phyloP scores from a whole-genome alignment of 2,888 invertebrate genomes.

The Salticus scenicus region DNA sequence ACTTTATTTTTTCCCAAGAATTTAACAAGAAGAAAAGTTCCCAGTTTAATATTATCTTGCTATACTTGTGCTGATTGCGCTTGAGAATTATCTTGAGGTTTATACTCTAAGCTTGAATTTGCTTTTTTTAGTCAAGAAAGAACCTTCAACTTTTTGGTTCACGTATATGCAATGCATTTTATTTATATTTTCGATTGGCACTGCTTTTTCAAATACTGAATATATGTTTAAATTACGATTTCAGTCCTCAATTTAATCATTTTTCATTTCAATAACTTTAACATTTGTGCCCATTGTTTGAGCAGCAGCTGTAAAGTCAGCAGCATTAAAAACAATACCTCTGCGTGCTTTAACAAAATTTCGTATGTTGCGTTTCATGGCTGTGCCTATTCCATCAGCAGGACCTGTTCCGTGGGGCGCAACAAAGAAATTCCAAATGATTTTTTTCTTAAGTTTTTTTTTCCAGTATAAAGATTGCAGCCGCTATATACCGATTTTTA shows the following conservation, averaged over 20 bases:
- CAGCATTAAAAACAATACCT: neutral
- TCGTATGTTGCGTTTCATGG: neutral
- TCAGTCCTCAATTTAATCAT: neutral
- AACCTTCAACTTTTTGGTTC: neutral
- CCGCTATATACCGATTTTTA: neutral
- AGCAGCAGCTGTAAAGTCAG: neutral
- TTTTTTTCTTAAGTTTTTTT: neutral
- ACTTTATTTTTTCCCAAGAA: neutral
- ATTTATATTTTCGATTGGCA: constrained; percentile 10
- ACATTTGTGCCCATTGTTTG: neutral
- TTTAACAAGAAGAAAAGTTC: constrained; percentile 12
- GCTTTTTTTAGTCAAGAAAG: neutral
- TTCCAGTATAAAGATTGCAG: neutral
- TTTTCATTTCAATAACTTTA: constrained; percentile 5
- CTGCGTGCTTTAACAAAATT: constrained; percentile 4
- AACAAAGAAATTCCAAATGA: constrained; percentile 22
- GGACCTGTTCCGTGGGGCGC: constrained; percentile 11
- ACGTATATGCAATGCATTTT: constrained; percentile 15
- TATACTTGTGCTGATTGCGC: neutral
- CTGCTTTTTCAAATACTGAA: constrained; percentile 4
- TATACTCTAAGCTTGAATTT: too few relatives aligned
- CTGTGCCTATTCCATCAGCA: neutral
- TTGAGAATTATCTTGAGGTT: neutral
- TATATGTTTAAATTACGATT: neutral
- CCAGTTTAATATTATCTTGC: neutral